Conservation (phyloP, 2,797 vertebrate genomes). For the Typhlichthys eigenmanni region DNA sequence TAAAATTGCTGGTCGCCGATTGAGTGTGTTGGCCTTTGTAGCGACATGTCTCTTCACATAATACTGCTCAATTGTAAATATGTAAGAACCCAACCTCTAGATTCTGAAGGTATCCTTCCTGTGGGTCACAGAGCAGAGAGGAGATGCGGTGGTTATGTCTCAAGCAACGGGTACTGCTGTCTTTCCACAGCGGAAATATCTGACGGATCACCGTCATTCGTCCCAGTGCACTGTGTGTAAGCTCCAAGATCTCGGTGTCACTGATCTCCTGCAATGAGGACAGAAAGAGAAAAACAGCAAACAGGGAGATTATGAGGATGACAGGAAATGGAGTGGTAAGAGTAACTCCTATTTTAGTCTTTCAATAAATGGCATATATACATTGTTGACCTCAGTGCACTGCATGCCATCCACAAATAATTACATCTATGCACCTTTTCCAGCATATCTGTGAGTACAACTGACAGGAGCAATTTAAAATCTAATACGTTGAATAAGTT, state of each 20-base stretch:
- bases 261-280: conserved; percentile 88
- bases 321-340: neutral
- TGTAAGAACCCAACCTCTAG: conserved; percentile 82
- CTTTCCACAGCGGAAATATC: conserved; percentile 88
- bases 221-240: conserved; percentile 90
- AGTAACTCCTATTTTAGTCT: no score
- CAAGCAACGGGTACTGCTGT: conserved; percentile 87
- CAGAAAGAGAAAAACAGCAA: neutral
- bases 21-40: no score
- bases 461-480: no score
- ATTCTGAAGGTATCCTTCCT: conserved; percentile 95
- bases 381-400: no score
- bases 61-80: neutral
- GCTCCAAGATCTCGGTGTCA: conserved; percentile 91
- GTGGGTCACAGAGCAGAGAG: conserved; percentile 92
- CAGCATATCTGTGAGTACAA: no score
- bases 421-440: no score
- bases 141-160: conserved; percentile 94
- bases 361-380: no score
- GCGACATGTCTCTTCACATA: neutral
- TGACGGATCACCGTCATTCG: conserved; percentile 96
- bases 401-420: no score
- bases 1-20: no score
- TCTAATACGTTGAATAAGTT: no score
- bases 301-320: neutral